Conservation (phyloP, 2,888 invertebrate genomes). For the Agrotis clavis region DNA sequence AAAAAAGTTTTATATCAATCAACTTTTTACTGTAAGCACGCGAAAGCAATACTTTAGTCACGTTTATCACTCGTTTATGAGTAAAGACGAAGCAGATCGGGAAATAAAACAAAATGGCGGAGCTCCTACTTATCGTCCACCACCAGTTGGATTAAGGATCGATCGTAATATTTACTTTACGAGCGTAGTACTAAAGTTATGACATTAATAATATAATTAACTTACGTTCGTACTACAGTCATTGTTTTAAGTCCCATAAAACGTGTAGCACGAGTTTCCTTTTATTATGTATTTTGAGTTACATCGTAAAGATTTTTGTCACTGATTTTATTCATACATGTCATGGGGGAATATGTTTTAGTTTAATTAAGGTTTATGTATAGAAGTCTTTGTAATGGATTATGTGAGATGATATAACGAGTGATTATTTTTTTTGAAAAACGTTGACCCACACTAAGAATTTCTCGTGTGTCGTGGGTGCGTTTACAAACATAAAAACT, state of each 20-base stretch:
- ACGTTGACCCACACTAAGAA: no score
- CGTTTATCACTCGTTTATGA: constrained; percentile 11
- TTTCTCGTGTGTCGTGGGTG: no score
- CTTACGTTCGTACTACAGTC: constrained; percentile 41
- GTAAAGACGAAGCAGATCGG: constrained; percentile 3
- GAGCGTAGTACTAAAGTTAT: constrained; percentile 58
- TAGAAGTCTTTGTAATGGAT: no score
- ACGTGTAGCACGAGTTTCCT: constrained; percentile 26
- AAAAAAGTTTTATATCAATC: no score
- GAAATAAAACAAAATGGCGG: constrained; percentile 48
- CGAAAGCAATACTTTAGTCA: constrained; percentile 1
- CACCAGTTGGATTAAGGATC: constrained; percentile 51
- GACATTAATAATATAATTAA: constrained; percentile 60
- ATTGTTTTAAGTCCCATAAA: constrained; percentile 52
- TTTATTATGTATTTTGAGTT: constrained; percentile 23
- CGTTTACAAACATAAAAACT: no score
- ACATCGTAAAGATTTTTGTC: constrained; percentile 42
- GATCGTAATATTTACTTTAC: constrained; percentile 59
- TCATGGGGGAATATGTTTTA: neutral
- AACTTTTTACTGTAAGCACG: neutral
- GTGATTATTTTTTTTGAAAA: no score
- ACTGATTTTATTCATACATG: constrained; percentile 13
- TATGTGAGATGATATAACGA: no score
- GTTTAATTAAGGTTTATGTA: neutral
- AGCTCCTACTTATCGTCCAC: constrained; percentile 38